A percentile compares a stretch with the other conserved stretches of the same genome.
phyloP scores from a whole-genome alignment of 1,140 invertebrate species.

The Sinonovacula constricta region DNA sequence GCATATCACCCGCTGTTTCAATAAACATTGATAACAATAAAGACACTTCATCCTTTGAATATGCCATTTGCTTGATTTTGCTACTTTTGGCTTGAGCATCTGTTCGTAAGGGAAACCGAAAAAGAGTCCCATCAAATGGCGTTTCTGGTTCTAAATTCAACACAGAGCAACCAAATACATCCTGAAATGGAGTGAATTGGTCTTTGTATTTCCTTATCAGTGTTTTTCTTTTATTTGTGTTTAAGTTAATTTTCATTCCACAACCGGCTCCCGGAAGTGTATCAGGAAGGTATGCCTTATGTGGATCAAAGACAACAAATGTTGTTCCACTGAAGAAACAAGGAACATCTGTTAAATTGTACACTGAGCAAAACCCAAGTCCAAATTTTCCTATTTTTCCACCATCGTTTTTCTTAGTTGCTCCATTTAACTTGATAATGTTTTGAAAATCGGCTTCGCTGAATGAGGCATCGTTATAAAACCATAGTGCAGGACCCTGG shows the following conservation, averaged over 20 bases:
- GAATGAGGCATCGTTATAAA: slow-evolving; percentile 66
- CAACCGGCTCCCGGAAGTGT: slow-evolving; percentile 9
- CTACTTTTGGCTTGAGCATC: slow-evolving; percentile 54
- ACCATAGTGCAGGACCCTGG: slow-evolving; percentile 66
- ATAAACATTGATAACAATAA: slow-evolving; percentile 65
- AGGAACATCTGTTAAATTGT: slow-evolving; percentile 72
- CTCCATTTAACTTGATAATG: slow-evolving; percentile 56
- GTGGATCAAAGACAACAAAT: slow-evolving; percentile 70
- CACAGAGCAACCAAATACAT: slow-evolving; percentile 62
- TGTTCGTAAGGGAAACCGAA: slow-evolving; percentile 66
- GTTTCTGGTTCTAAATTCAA: neutral
- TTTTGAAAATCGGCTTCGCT: slow-evolving; percentile 49
- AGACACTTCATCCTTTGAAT: slow-evolving; percentile 64
- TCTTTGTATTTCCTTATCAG: slow-evolving; percentile 50
- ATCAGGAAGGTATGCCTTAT: slow-evolving; percentile 60
- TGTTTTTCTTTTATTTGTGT: slow-evolving; percentile 41
- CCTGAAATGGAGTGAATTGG: slow-evolving; percentile 68
- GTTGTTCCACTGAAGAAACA: slow-evolving; percentile 63
- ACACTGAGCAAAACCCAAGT: slow-evolving; percentile 73
- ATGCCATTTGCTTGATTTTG: slow-evolving; percentile 65
- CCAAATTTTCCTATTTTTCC: slow-evolving; percentile 71
- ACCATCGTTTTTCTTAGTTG: slow-evolving; percentile 52
- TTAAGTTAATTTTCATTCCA: slow-evolving; percentile 64
- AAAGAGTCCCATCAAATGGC: slow-evolving; percentile 61
- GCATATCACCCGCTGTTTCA: slow-evolving; percentile 62